These are phyloP conservation scores for Choloepus hoffmanni DNA, from an alignment of 2,113 vertebrate genomes.

Conservation along the genomic window DNA sequence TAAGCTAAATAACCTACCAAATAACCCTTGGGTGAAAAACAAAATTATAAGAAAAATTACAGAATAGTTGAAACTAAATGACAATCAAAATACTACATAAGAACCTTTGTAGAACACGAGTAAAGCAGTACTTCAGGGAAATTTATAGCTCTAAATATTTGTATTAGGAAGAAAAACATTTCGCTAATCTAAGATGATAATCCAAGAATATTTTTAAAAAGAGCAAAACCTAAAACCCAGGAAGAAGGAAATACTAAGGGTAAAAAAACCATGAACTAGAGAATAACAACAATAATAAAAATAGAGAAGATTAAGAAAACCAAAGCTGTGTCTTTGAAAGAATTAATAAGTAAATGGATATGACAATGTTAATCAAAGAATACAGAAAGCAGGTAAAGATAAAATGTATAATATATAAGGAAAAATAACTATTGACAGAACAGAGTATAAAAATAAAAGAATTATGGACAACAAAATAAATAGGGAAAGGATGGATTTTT, in stretches of 20 bases:
- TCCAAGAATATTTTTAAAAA: not conserved
- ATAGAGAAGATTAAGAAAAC: not conserved
- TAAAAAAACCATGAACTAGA: not conserved
- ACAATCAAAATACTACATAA: not conserved
- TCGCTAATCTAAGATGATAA: not conserved
- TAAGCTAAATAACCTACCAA: not conserved
- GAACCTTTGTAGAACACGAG: not conserved
- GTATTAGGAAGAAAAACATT: not conserved
- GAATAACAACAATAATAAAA: not conserved
- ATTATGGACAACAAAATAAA: not conserved
- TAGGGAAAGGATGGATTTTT: not conserved
- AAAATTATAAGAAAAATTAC: constrained; percentile 26
- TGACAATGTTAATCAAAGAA: not conserved
- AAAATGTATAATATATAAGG: constrained; percentile 1
- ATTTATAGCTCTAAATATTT: not conserved
- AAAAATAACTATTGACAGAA: not conserved
- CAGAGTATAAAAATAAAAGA: constrained; percentile 20
- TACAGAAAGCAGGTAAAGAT: not conserved
- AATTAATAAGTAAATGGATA: constrained; percentile 7
- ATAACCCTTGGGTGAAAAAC: not conserved
- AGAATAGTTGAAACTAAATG: not conserved
- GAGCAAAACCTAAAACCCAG: not conserved
- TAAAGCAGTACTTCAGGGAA: not conserved
- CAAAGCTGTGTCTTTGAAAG: constrained; percentile 37
- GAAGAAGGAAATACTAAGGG: not conserved